phyloP scores from a whole-genome alignment of 2,113 vertebrate genomes.

The Electrona antarctica region DNA sequence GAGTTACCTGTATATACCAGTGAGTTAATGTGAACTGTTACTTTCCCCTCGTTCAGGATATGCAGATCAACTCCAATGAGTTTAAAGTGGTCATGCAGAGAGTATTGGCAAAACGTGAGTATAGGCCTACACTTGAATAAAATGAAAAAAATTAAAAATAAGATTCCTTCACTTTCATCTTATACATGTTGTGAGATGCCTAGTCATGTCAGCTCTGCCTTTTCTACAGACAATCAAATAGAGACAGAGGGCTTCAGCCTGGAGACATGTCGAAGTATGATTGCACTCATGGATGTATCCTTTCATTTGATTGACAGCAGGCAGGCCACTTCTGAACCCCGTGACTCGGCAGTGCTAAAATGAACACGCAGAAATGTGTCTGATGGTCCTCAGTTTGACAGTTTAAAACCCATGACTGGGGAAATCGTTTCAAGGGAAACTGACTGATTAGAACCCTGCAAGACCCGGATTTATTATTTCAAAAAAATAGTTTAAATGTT shows the following conservation, averaged over 20 bases:
- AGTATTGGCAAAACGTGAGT: constrained; percentile 89
- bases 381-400: too few species aligned
- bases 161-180: neutral
- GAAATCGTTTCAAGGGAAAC: too few species aligned
- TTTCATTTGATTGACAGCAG: constrained; percentile 36
- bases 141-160: too few species aligned
- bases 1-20: too few species aligned
- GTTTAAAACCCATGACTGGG: too few species aligned
- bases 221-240: constrained; percentile 83
- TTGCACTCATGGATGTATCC: constrained; percentile 99
- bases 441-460: too few species aligned
- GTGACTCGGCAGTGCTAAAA: too few species aligned
- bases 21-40: neutral
- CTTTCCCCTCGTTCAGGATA: constrained; percentile 82
- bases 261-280: constrained; percentile 98
- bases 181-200: neutral
- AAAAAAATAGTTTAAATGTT: too few species aligned
- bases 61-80: constrained; percentile 96
- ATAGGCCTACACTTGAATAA: too few species aligned
- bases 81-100: constrained; percentile 89
- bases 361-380: too few species aligned
- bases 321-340: too few species aligned
- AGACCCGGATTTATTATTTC: too few species aligned
- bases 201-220: neutral
- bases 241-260: constrained; percentile 89